Conservation (phyloP, 2,113 vertebrate species). For the Amphilophus citrinellus region DNA sequence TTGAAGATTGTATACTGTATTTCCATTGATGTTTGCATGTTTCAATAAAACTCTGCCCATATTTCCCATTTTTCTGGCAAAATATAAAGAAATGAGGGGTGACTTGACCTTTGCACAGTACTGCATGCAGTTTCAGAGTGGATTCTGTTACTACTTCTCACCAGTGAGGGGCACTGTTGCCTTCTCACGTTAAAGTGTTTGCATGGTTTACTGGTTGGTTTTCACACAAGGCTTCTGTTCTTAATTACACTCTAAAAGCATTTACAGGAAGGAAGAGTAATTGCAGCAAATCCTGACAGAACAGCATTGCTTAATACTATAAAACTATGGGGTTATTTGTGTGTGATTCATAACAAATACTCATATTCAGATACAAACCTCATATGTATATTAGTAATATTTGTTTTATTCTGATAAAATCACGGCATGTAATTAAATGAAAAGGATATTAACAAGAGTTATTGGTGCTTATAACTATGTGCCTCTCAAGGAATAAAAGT, state of each 20-base stretch:
- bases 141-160: neutral
- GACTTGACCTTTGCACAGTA: neutral
- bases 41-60: neutral
- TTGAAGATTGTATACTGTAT: neutral
- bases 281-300: neutral
- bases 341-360: neutral
- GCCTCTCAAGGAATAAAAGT: neutral
- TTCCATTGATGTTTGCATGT: neutral
- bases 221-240: neutral
- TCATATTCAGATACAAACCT: neutral
- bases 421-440: neutral
- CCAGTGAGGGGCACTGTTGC: constrained; percentile 16
- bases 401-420: neutral
- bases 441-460: neutral
- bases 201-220: neutral
- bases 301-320: neutral
- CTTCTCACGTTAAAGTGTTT: neutral
- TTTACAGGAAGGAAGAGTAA: neutral
- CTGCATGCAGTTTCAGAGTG: neutral
- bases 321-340: too few relatives aligned
- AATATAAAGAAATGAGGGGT: neutral
- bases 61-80: neutral
- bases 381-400: neutral
- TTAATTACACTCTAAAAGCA: neutral
- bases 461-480: neutral